These are phyloP conservation scores for Falco peregrinus DNA, from an alignment of 2,797 vertebrate genomes.

Conservation along the genomic window DNA sequence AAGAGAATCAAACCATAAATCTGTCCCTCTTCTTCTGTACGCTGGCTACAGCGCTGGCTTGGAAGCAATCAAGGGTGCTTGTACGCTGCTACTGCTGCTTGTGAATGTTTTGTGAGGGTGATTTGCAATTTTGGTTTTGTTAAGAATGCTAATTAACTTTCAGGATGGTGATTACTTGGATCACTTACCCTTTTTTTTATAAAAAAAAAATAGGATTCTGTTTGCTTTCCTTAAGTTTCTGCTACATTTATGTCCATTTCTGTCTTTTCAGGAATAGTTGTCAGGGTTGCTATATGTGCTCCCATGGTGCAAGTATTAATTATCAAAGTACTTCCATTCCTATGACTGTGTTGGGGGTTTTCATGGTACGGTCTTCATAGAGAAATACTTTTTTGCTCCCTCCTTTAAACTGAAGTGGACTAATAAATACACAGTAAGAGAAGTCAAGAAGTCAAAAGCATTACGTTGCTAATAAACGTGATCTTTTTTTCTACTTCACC, in stretches of 20 bases:
- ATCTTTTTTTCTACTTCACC: background rate
- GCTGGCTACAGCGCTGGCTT: background rate
- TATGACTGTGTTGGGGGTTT: background rate
- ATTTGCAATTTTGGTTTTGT: background rate
- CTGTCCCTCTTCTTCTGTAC: background rate
- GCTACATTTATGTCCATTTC: background rate
- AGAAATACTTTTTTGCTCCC: background rate
- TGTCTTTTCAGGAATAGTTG: background rate
- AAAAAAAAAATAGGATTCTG: background rate
- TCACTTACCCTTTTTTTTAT: background rate
- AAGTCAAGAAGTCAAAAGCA: background rate
- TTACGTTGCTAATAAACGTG: too few species aligned
- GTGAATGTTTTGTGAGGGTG: background rate
- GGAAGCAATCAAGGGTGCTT: background rate
- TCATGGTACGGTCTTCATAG: background rate
- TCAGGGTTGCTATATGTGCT: background rate
- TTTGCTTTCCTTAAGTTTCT: background rate
- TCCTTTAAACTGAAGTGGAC: background rate
- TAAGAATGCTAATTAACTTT: background rate
- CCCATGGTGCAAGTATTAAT: background rate
- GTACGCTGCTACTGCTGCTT: background rate
- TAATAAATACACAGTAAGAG: background rate
- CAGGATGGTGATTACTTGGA: background rate
- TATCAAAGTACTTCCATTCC: background rate
- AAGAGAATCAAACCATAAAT: background rate